Percentiles rank a stretch among this genome's conserved stretches.
phyloP scores from a whole-genome alignment of 2,113 vertebrate genomes.

The Sinocyclocheilus rhinocerous region DNA sequence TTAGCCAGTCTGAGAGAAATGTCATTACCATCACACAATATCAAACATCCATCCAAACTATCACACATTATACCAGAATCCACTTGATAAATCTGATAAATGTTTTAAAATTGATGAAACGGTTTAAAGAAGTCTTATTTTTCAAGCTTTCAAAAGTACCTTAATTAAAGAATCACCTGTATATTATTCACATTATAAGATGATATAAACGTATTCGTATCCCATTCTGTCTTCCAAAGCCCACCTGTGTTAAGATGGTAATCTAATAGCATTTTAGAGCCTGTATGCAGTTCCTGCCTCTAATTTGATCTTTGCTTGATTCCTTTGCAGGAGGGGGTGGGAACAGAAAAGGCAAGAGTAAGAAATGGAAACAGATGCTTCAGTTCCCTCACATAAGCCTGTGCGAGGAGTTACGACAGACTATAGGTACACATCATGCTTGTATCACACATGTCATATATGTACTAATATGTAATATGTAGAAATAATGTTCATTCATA shows the following conservation, averaged over 20 bases:
- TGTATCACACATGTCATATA: background rate
- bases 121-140: background rate
- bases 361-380: slow-evolving; percentile 99
- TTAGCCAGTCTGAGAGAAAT: background rate
- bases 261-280: slow-evolving; percentile 52
- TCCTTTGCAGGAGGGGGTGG: slow-evolving; percentile 87
- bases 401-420: slow-evolving; percentile 92
- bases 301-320: slow-evolving; percentile 49
- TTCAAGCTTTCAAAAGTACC: slow-evolving; percentile 10
- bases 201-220: slow-evolving; percentile 19
- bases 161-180: background rate
- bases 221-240: slow-evolving; percentile 15
- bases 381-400: slow-evolving; percentile 96
- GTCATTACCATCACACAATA: background rate
- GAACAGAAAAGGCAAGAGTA: slow-evolving; percentile 97
- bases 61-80: background rate
- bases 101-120: background rate
- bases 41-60: background rate
- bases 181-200: background rate
- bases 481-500: background rate
- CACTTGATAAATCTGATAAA: background rate
- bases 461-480: background rate
- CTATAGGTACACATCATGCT: slow-evolving; percentile 76
- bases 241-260: slow-evolving; percentile 45
- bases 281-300: slow-evolving; percentile 41